Conservation (phyloP, 2,888 invertebrate genomes). For the Apamea anceps region DNA sequence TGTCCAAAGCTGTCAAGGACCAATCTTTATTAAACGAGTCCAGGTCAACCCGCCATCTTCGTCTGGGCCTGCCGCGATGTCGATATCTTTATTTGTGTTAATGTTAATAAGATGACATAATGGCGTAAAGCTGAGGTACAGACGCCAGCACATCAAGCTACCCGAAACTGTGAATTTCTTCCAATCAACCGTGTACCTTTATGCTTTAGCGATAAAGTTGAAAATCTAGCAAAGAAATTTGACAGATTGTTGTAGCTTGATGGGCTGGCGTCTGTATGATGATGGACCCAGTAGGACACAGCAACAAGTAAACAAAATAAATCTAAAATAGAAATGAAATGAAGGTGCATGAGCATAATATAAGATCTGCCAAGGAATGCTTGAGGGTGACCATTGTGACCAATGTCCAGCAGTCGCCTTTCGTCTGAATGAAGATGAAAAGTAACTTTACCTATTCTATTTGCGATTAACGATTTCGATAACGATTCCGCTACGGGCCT, state of each 20-base stretch:
- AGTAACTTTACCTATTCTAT: background rate
- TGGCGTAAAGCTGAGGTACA: background rate
- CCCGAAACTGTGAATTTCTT: too few relatives aligned
- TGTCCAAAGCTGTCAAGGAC: too few relatives aligned
- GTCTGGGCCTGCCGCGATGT: too few relatives aligned
- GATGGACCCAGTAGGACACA: background rate
- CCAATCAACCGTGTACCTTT: too few relatives aligned
- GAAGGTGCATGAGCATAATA: background rate
- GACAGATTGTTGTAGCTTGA: too few relatives aligned
- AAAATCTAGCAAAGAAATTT: too few relatives aligned
- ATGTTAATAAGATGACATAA: background rate
- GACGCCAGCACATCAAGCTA: too few relatives aligned
- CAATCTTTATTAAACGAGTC: too few relatives aligned
- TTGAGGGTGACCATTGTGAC: background rate
- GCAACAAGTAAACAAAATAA: background rate
- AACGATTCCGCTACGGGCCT: background rate
- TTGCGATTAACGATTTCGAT: too few relatives aligned
- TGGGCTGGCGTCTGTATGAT: background rate
- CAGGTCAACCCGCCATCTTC: too few relatives aligned
- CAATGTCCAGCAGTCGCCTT: background rate
- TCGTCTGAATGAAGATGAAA: background rate
- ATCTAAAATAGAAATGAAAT: background rate
- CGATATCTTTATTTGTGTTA: background rate
- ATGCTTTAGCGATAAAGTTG: too few relatives aligned
- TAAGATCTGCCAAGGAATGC: background rate